These are phyloP conservation scores for Sylvia atricapilla DNA, from an alignment of 2,113 vertebrate species.

Conservation along the genomic window DNA sequence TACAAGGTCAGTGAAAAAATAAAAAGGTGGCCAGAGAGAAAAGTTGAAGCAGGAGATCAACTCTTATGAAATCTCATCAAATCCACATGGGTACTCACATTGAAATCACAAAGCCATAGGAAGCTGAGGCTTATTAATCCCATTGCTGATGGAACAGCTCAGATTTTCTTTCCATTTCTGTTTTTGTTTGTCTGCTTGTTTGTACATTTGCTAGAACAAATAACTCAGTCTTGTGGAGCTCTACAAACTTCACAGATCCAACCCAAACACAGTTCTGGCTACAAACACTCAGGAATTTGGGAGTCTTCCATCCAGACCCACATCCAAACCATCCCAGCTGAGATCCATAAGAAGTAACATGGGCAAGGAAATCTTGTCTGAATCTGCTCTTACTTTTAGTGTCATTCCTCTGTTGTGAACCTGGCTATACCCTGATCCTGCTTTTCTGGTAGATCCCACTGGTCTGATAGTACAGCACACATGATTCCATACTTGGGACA, in stretches of 20 bases:
- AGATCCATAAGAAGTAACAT: not conserved
- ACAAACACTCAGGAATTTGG: slow-evolving; percentile 1
- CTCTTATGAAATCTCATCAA: slow-evolving; percentile 60
- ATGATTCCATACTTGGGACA: not conserved
- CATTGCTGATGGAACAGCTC: not conserved
- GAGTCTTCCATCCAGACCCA: not conserved
- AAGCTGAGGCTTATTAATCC: slow-evolving; percentile 2
- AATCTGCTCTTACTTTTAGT: not conserved
- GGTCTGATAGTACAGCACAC: not conserved
- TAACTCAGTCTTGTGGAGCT: not conserved
- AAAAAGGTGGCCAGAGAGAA: slow-evolving; percentile 20
- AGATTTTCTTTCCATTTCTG: not conserved
- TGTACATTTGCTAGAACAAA: slow-evolving; percentile 39
- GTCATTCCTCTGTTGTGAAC: not conserved
- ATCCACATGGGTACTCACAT: slow-evolving; percentile 29
- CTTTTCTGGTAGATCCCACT: not conserved
- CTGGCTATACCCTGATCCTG: not conserved
- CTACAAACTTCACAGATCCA: slow-evolving; percentile 10
- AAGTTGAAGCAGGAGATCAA: slow-evolving; percentile 29
- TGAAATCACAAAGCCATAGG: slow-evolving; percentile 33
- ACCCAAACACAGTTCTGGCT: slow-evolving; percentile 4
- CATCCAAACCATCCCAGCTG: not conserved
- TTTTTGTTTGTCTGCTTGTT: slow-evolving; percentile 49
- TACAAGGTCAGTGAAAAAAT: slow-evolving; percentile 18
- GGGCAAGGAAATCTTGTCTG: not conserved